Evolutionary conservation across 2,113 vertebrate species (phyloP).

Genomic region (Xenopus tropicalis): UCB_Xtro_10.0 CM004452.2:37021001-37021500

Average conservation of each 20-base stretch:
- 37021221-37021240: conserved; percentile 9
- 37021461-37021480: too few species aligned
- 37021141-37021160: background rate
- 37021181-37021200: conserved; percentile 7
- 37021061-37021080: too few species aligned
- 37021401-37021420: conserved; percentile 10
- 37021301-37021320: conserved; percentile 26
- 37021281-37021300: background rate
- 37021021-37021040: too few species aligned
- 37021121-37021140: conserved; percentile 2
- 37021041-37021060: too few species aligned
- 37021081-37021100: too few species aligned
- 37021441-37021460: too few species aligned
- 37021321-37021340: conserved; percentile 22
- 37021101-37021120: too few species aligned
- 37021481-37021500: too few species aligned
- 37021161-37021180: too few species aligned
- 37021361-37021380: conserved; percentile 41
- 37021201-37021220: background rate
- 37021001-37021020: too few species aligned
- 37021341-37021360: conserved; percentile 30
- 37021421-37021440: background rate
- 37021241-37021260: rapidly evolving
- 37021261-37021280: conserved; percentile 11
- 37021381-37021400: conserved; percentile 13